Evolutionary conservation across 2,113 vertebrate genomes (phyloP).

Genomic region (Corynorhinus townsendii): DNA sequence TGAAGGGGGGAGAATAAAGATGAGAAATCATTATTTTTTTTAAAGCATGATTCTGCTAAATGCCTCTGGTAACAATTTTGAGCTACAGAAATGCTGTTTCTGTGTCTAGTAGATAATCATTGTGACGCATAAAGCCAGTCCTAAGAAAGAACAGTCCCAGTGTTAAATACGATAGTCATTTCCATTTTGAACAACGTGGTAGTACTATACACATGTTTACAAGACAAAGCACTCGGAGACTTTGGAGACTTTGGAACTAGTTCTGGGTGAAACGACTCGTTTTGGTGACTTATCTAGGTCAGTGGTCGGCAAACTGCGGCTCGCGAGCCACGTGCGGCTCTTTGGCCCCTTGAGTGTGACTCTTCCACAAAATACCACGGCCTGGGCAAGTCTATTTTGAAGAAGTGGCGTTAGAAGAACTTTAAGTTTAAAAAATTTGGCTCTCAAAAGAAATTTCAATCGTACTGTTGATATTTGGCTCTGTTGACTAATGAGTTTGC

Average conservation of each 20-base stretch:
- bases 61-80: slow-evolving; percentile 85
- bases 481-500: no score
- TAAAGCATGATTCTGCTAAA: slow-evolving; percentile 86
- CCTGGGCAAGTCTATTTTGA: no score
- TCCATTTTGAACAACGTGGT: slow-evolving; percentile 73
- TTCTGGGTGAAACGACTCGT: slow-evolving; percentile 52
- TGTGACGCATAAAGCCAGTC: slow-evolving; percentile 82
- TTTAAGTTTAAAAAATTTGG: no score
- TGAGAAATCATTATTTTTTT: slow-evolving; percentile 89
- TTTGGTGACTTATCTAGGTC: slow-evolving; percentile 52
- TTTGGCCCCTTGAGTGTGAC: no score
- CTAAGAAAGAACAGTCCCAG: slow-evolving; percentile 77
- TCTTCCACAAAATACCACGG: no score
- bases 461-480: no score
- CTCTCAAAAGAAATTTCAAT: no score
- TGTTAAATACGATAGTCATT: slow-evolving; percentile 77
- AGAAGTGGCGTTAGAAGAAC: no score
- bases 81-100: slow-evolving; percentile 84
- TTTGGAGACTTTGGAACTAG: slow-evolving; percentile 64
- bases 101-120: slow-evolving; percentile 87
- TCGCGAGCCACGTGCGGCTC: no score
- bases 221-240: slow-evolving; percentile 78
- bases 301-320: no score
- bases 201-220: slow-evolving; percentile 79
- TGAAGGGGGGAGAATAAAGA: slow-evolving; percentile 90